These are phyloP conservation scores for Rhynchotus rufescens DNA, from an alignment of 2,797 vertebrate genomes.

Conservation along the genomic window DNA sequence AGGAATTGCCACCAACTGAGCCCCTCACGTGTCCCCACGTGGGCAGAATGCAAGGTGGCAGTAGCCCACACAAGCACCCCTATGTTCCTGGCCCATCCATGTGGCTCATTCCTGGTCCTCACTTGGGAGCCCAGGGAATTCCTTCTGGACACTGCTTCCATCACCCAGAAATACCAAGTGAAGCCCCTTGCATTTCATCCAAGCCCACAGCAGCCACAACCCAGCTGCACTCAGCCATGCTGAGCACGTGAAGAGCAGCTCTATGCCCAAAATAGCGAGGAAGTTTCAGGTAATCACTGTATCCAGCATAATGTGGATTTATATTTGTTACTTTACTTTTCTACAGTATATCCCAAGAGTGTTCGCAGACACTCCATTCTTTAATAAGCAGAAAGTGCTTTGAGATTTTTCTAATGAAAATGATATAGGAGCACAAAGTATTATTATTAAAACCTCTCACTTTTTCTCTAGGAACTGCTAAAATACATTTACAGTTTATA, in stretches of 20 bases:
- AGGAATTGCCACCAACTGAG: background rate
- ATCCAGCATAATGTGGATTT: conserved; percentile 6
- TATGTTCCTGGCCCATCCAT: background rate
- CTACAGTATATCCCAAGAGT: conserved; percentile 11
- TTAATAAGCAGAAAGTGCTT: conserved; percentile 66
- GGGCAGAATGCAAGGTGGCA: rapidly evolving
- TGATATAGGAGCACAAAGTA: conserved; percentile 58
- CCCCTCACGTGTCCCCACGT: rapidly evolving
- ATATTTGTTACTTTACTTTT: conserved; percentile 44
- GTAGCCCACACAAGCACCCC: background rate
- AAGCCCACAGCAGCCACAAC: background rate
- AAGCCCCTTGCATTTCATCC: background rate
- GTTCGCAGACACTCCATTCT: conserved; percentile 51
- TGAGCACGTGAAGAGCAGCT: background rate
- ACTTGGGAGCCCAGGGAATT: background rate
- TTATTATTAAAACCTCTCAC: conserved; percentile 68
- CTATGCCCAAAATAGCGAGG: background rate
- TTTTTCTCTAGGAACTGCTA: conserved; percentile 65
- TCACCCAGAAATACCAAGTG: rapidly evolving
- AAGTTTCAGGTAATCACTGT: background rate
- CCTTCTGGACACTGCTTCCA: rapidly evolving
- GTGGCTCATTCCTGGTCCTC: background rate
- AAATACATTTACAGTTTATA: conserved; percentile 72
- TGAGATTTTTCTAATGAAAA: conserved; percentile 70
- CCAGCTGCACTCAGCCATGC: background rate